phyloP scores from a whole-genome alignment of 2,113 vertebrate species.

The Triplophysa siluroides region DNA sequence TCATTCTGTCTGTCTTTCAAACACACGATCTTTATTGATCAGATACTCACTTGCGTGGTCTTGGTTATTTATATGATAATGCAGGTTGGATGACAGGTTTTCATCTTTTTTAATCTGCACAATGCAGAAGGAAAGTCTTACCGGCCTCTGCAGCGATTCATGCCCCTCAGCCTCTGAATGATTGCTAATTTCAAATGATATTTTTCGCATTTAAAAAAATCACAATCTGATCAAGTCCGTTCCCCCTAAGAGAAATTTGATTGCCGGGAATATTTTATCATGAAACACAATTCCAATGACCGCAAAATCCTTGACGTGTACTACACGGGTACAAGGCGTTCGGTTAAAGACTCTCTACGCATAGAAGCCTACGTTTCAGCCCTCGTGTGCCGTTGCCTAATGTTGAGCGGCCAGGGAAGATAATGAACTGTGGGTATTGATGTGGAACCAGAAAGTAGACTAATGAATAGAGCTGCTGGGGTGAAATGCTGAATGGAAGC shows the following conservation, averaged over 20 bases:
- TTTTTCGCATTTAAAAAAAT: constrained; percentile 28
- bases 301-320: constrained; percentile 18
- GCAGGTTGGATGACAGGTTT: constrained; percentile 47
- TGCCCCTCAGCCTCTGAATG: constrained; percentile 8
- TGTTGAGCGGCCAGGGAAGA: constrained; percentile 33
- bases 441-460: constrained; percentile 40
- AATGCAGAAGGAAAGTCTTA: not conserved
- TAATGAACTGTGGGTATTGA: constrained; percentile 43
- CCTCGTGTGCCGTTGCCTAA: constrained; percentile 26
- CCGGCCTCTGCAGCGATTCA: constrained; percentile 10
- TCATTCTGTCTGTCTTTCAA: constrained; percentile 12
- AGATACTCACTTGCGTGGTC: constrained; percentile 45
- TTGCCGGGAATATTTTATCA: constrained; percentile 15
- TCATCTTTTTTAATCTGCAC: constrained; percentile 52
- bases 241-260: constrained; percentile 10
- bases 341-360: not conserved
- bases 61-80: constrained; percentile 63
- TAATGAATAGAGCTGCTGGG: constrained; percentile 41
- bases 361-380: not conserved
- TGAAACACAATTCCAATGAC: not conserved
- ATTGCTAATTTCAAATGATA: constrained; percentile 31
- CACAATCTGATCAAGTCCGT: constrained; percentile 1
- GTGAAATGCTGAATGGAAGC: constrained; percentile 41
- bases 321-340: not conserved
- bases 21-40: constrained; percentile 50